phyloP scores from a whole-genome alignment of 2,888 invertebrate species.

The Drosophila meridiana region DNA sequence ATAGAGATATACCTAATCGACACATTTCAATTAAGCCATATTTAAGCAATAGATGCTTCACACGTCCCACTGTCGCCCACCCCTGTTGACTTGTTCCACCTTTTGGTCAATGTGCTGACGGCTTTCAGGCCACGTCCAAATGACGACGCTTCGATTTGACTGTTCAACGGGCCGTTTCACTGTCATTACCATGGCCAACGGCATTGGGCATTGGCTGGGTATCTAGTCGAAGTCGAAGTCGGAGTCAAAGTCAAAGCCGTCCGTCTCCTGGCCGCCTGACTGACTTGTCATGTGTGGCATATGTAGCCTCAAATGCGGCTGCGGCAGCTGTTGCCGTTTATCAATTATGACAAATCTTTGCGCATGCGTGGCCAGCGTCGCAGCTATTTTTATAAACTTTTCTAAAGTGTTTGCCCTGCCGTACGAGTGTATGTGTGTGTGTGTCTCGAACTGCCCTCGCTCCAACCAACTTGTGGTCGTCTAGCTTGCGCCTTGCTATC shows the following conservation, averaged over 20 bases:
- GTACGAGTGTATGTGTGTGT: constrained; percentile 1
- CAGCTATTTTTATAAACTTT: constrained; percentile 70
- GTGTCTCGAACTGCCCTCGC: neutral
- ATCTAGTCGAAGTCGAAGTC: constrained; percentile 28
- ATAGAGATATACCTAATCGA: neutral
- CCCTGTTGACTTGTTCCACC: constrained; percentile 16
- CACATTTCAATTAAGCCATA: neutral
- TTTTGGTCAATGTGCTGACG: constrained; percentile 14
- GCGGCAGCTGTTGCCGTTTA: constrained; percentile 69
- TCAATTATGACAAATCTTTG: constrained; percentile 85
- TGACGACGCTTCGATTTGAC: constrained; percentile 64
- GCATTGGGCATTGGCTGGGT: constrained; percentile 16
- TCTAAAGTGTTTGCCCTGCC: constrained; percentile 36
- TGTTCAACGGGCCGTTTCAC: constrained; percentile 64
- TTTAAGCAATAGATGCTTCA: neutral
- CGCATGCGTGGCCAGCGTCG: constrained; percentile 82
- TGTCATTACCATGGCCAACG: constrained; percentile 56
- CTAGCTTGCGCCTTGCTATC: constrained; percentile 11
- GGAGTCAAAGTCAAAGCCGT: constrained; percentile 26
- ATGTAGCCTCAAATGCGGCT: constrained; percentile 45
- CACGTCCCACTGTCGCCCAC: neutral
- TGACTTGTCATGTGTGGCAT: constrained; percentile 59
- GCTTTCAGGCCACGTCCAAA: constrained; percentile 7
- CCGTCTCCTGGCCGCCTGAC: constrained; percentile 27
- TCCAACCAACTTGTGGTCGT: neutral